Conservation (phyloP, 2,888 invertebrate genomes). For the Halictus ligatus region DNA sequence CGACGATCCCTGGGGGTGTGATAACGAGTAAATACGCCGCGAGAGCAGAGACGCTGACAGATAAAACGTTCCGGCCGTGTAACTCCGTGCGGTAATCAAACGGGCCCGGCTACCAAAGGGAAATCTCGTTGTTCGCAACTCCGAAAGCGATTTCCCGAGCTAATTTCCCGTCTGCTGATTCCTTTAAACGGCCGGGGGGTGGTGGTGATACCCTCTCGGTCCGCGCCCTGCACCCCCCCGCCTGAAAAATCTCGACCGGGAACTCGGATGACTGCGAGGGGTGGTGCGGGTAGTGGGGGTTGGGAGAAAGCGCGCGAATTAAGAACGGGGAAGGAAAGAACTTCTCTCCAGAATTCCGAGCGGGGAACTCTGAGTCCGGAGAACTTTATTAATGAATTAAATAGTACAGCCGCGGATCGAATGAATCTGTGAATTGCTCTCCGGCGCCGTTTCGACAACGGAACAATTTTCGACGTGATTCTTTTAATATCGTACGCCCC, state of each 20-base stretch:
- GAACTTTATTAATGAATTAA: conserved; percentile 39
- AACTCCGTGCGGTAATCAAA: conserved; percentile 21
- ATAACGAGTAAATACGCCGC: conserved; percentile 38
- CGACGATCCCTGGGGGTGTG: conserved; percentile 6
- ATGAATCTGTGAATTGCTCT: conserved; percentile 16
- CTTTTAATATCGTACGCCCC: not conserved
- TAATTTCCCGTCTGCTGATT: conserved; percentile 56
- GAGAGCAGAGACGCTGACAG: conserved; percentile 3
- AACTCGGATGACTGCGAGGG: not conserved
- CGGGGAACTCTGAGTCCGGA: not conserved
- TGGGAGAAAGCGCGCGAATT: not conserved
- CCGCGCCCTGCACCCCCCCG: not conserved
- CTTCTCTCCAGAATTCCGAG: not conserved
- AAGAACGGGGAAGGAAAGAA: conserved; percentile 16
- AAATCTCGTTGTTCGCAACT: conserved; percentile 41
- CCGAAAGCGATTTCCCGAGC: conserved; percentile 52
- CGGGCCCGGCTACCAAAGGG: conserved; percentile 16
- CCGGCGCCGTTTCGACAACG: not conserved
- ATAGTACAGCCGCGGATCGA: not conserved
- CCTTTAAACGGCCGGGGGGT: conserved; percentile 18
- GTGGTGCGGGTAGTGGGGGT: too few relatives aligned
- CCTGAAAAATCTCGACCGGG: conserved; percentile 10
- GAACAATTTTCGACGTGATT: not conserved
- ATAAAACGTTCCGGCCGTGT: conserved; percentile 36
- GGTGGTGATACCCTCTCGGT: not conserved